A percentile compares a stretch with the other conserved stretches of the same genome.
Evolutionary conservation across 1,140 invertebrate genomes (phyloP).

Genomic region (Venturia canescens): DNA sequence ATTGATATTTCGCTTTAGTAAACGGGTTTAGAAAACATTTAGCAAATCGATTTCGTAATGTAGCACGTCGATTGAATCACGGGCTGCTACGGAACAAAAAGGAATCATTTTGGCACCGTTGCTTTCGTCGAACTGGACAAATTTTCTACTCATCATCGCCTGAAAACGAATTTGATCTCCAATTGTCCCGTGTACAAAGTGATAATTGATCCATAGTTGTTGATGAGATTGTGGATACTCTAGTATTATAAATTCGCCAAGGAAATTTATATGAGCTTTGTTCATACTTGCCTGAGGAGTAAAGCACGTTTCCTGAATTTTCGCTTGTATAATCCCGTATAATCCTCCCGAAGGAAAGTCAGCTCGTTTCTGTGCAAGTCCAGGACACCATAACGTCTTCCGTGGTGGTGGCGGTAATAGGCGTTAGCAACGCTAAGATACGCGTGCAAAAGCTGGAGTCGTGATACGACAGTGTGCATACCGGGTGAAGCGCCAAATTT

Average conservation of each 20-base stretch:
- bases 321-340: constrained; percentile 24
- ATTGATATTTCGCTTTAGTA: constrained; percentile 22
- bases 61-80: too few relatives aligned
- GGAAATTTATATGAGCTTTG: not conserved
- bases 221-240: too few relatives aligned
- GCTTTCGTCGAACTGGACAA: too few relatives aligned
- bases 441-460: not conserved
- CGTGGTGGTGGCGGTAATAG: constrained; percentile 29
- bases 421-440: constrained; percentile 7
- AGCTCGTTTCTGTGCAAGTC: constrained; percentile 16
- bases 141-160: too few relatives aligned
- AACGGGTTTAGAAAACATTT: constrained; percentile 1
- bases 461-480: not conserved
- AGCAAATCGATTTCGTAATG: too few relatives aligned
- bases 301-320: constrained; percentile 15
- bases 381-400: constrained; percentile 29
- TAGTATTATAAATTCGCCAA: not conserved
- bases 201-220: too few relatives aligned
- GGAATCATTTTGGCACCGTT: too few relatives aligned
- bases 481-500: not conserved
- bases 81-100: too few relatives aligned
- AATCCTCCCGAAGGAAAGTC: constrained; percentile 26
- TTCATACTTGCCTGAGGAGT: not conserved
- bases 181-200: too few relatives aligned
- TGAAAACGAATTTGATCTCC: too few relatives aligned